Conservation (phyloP, 2,888 invertebrate species). For the Agrochola circellaris region DNA sequence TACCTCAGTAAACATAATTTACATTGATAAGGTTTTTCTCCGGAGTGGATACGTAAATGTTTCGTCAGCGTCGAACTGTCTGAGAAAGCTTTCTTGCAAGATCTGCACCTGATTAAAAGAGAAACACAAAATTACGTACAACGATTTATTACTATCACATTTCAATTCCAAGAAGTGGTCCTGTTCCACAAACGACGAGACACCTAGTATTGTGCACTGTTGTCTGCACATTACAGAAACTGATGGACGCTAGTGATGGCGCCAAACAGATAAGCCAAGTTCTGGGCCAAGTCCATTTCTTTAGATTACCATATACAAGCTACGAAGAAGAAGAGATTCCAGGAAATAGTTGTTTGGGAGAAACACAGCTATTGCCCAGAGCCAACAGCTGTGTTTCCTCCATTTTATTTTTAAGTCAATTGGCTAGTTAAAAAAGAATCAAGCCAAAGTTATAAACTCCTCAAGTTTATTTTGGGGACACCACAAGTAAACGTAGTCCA, state of each 20-base stretch:
- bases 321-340: neutral
- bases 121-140: neutral
- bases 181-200: neutral
- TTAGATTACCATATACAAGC: neutral
- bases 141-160: neutral
- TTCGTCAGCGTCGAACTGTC: conserved; percentile 99
- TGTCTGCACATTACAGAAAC: neutral
- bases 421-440: neutral
- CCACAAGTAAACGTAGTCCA: neutral
- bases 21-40: conserved; percentile 99
- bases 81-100: conserved; percentile 99
- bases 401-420: no score
- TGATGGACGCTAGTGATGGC: neutral
- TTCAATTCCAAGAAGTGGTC: neutral
- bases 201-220: neutral
- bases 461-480: conserved; percentile 4
- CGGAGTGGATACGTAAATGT: conserved; percentile 97
- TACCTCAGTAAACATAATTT: conserved; percentile 97
- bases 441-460: neutral
- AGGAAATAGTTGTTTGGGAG: neutral
- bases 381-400: neutral
- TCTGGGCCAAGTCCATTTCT: neutral
- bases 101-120: conserved; percentile 92
- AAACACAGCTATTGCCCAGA: neutral
- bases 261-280: neutral